These are phyloP conservation scores for Ochropleura plecta DNA, from an alignment of 2,888 invertebrate species.

Conservation along the genomic window DNA sequence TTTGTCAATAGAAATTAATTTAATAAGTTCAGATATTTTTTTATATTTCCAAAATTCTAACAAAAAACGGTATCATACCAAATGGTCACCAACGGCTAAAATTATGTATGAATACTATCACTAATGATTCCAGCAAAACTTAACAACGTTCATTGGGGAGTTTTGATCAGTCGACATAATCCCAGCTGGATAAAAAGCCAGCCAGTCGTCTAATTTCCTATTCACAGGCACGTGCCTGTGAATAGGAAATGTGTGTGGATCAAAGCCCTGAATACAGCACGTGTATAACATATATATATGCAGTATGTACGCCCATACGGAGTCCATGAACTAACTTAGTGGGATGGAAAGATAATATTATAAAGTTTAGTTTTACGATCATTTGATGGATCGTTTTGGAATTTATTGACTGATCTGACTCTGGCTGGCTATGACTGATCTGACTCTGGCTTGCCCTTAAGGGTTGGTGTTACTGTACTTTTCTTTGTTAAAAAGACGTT, in stretches of 20 bases:
- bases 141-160: constrained; percentile 37
- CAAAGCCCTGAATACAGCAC: constrained; percentile 59
- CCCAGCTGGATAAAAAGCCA: constrained; percentile 53
- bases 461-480: neutral
- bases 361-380: constrained; percentile 7
- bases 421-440: constrained; percentile 12
- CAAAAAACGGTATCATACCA: neutral
- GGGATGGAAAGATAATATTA: constrained; percentile 11
- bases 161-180: constrained; percentile 54
- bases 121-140: constrained; percentile 30
- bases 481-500: neutral
- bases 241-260: too few relatives aligned
- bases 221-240: constrained; percentile 68
- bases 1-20: too few relatives aligned
- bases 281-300: constrained; percentile 37
- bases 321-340: constrained; percentile 6
- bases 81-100: constrained; percentile 3
- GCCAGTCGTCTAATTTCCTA: constrained; percentile 61
- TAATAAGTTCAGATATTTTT: too few relatives aligned
- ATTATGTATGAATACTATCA: constrained; percentile 8
- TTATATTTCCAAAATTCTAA: neutral
- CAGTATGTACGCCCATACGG: neutral
- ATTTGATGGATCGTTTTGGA: constrained; percentile 16
- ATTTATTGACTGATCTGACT: constrained; percentile 14
- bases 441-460: neutral